These are phyloP conservation scores for Ceuthmochares aereus DNA, from an alignment of 2,113 vertebrate genomes.

Conservation along the genomic window DNA sequence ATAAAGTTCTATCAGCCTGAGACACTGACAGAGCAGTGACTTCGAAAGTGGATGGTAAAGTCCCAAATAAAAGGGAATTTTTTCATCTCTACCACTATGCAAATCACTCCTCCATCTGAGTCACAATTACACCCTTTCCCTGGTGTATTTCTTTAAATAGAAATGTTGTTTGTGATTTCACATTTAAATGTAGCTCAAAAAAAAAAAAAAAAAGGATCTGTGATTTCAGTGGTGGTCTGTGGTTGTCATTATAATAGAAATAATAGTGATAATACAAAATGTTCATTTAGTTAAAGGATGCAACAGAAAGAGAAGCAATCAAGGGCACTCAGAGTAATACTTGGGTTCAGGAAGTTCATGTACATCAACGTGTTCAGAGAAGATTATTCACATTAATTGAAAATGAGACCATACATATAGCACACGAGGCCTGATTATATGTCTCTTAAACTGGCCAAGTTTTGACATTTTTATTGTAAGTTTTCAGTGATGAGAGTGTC, in stretches of 20 bases:
- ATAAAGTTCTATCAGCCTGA: neutral
- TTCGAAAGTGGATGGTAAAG: neutral
- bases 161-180: neutral
- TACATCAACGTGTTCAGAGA: neutral
- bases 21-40: neutral
- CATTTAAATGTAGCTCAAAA: neutral
- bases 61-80: neutral
- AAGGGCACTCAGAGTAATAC: neutral
- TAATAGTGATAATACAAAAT: neutral
- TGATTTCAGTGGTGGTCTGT: neutral
- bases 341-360: neutral
- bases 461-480: neutral
- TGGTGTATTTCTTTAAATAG: neutral
- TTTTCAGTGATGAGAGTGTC: neutral
- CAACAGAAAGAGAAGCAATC: neutral
- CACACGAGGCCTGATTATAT: neutral
- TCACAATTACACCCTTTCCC: neutral
- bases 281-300: neutral
- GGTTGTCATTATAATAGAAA: neutral
- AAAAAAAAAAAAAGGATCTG: neutral
- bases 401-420: neutral
- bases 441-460: neutral
- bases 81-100: neutral
- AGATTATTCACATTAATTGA: neutral
- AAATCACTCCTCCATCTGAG: neutral